Percentiles rank a stretch among this genome's conserved stretches.
phyloP scores from a whole-genome alignment of 2,888 invertebrate species.

The Willowsia nigromaculata region DNA sequence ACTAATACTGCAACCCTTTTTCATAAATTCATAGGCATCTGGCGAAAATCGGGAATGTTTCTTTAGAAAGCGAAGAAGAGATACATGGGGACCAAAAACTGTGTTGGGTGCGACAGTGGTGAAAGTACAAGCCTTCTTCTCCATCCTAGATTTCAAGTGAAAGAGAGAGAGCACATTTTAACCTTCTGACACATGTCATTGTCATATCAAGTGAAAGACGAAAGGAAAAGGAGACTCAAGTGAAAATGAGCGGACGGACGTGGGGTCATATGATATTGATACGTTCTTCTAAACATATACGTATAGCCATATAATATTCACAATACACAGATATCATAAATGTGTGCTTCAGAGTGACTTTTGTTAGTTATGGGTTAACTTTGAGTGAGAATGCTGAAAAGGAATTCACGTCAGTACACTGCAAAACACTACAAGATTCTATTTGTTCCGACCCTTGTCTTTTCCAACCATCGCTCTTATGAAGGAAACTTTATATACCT shows the following conservation, averaged over 20 bases:
- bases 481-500: neutral
- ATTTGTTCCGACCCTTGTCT: conserved; percentile 27
- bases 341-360: conserved; percentile 8
- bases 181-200: conserved; percentile 78
- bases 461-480: conserved; percentile 6
- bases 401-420: conserved; percentile 2
- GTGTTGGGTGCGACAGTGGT: neutral
- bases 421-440: conserved; percentile 32
- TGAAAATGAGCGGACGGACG: conserved; percentile 73
- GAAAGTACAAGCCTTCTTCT: neutral
- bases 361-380: conserved; percentile 18
- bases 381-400: conserved; percentile 25
- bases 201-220: conserved; percentile 70
- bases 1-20: conserved; percentile 1
- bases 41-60: conserved; percentile 46
- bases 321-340: neutral
- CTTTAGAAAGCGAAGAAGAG: neutral
- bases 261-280: conserved; percentile 64
- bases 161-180: conserved; percentile 60
- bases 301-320: neutral
- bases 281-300: neutral
- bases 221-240: conserved; percentile 62
- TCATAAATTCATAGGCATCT: conserved; percentile 46
- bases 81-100: neutral
- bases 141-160: conserved; percentile 10